Base-by-base conservation (phyloP, 2,888 invertebrate genomes). In the Pantelozetes paolii region DNA sequence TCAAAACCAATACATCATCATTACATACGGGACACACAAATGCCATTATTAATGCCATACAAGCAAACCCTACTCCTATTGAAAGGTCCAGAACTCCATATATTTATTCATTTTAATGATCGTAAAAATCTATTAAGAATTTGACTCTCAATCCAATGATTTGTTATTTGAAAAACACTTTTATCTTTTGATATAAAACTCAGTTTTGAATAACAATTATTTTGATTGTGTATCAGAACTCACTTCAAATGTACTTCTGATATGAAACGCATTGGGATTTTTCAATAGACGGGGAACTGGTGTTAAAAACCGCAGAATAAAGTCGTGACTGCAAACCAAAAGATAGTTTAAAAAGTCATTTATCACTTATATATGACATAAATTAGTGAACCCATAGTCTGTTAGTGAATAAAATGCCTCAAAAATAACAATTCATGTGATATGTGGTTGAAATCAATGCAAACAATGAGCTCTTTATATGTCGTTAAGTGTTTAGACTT, bases 321-420 rank as follows among this genome's bases (percentile, higher is more conserved):
- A 67, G 40, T 42, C 20, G n/a, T 40, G 67, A 42, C 42, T 40
- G 59, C n/a, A 67, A 42, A 30, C 30, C 30, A 1, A 67, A 67
- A 67, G 67, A 67, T 67, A 67, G 67, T 67, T 67, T 67, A 67
- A 67, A n/a, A 67, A 67, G 40, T 42, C 23, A 67, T 67, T 67
- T 42, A 67, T 67, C 67, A 67, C 67, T 42, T 42, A 42, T 26
- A 11, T 42, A 26, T 67, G 67, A 67, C 67, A 67, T 67, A 67
- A 67, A 67, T 67, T 67, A 67, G 67, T 67, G 67, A 67, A n/a
- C 20, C 67, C 13, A 67, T 67, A 42, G 40, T 36, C 67, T 36
- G 15, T 62, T 62, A 67, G 42, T 42, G 23, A 15, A 18, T 3
- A 36, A 32, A 67, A 67, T 67, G 36, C 40, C 40, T 67, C 40